Percentiles rank a stretch among this genome's conserved stretches.
Conservation (phyloP, 2,113 vertebrate species). For the Nesogale talazaci region DNA sequence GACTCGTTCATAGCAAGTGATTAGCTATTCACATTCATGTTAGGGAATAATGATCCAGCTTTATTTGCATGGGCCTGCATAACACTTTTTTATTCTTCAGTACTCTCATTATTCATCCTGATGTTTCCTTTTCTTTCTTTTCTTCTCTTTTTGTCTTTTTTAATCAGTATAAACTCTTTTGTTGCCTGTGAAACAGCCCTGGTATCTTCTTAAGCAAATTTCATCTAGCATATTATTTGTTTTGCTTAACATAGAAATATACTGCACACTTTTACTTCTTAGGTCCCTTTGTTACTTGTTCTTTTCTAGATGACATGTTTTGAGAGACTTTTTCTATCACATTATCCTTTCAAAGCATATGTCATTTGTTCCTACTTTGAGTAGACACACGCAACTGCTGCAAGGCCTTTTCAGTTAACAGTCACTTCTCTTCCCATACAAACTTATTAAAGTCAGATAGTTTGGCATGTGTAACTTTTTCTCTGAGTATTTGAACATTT, state of each 20-base stretch:
- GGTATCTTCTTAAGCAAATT: conserved; percentile 13
- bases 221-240: conserved; percentile 25
- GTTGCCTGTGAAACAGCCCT: not conserved
- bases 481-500: not conserved
- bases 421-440: not conserved
- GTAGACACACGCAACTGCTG: not conserved
- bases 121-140: not conserved
- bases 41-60: not conserved
- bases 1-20: not conserved
- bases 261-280: not conserved
- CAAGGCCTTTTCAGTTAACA: not conserved
- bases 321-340: conserved; percentile 19
- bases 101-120: not conserved
- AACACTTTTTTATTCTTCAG: conserved; percentile 1
- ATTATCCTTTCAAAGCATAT: conserved; percentile 26
- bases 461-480: not conserved
- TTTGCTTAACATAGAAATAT: conserved; percentile 45
- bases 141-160: no score
- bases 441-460: not conserved
- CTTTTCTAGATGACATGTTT: conserved; percentile 6
- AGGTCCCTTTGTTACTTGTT: not conserved
- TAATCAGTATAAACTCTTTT: not conserved
- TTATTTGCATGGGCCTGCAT: not conserved
- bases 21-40: not conserved
- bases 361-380: conserved; percentile 15